These are phyloP conservation scores for Pangasianodon hypophthalmus DNA, from an alignment of 2,113 vertebrate genomes.

Conservation along the genomic window DNA sequence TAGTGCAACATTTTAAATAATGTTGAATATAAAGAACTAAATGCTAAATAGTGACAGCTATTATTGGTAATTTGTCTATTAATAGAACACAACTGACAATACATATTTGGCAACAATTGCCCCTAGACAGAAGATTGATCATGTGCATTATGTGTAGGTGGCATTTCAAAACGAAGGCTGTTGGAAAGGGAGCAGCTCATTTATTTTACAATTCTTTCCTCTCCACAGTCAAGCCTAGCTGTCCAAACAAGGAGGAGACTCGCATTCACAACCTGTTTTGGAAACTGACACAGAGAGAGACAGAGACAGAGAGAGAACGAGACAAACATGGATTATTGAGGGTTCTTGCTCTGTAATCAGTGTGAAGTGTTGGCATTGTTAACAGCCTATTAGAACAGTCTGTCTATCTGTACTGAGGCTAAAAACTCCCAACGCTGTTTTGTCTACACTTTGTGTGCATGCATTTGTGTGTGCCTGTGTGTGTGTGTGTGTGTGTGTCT, in stretches of 20 bases:
- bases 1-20: not conserved
- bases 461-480: constrained; percentile 1
- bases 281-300: constrained; percentile 30
- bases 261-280: constrained; percentile 33
- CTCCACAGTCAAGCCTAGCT: constrained; percentile 18
- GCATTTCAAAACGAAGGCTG: constrained; percentile 13
- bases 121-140: constrained; percentile 38
- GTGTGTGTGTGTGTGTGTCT: constrained; percentile 30
- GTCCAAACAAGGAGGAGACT: constrained; percentile 47
- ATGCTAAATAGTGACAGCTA: not conserved
- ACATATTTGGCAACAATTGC: constrained; percentile 35
- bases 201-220: constrained; percentile 37
- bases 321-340: constrained; percentile 58
- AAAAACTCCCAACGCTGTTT: constrained; percentile 52
- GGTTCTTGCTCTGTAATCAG: constrained; percentile 62
- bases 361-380: constrained; percentile 57
- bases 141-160: constrained; percentile 41
- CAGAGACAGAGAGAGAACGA: constrained; percentile 56
- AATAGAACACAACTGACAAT: constrained; percentile 27
- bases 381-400: constrained; percentile 47
- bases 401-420: constrained; percentile 41
- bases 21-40: not conserved
- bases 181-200: constrained; percentile 32
- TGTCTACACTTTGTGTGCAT: constrained; percentile 53
- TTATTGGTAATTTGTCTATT: constrained; percentile 9